A percentile compares a stretch with the other conserved stretches of the same genome.
phyloP scores from a whole-genome alignment of 2,113 vertebrate genomes.

The Onychostruthus taczanowskii region DNA sequence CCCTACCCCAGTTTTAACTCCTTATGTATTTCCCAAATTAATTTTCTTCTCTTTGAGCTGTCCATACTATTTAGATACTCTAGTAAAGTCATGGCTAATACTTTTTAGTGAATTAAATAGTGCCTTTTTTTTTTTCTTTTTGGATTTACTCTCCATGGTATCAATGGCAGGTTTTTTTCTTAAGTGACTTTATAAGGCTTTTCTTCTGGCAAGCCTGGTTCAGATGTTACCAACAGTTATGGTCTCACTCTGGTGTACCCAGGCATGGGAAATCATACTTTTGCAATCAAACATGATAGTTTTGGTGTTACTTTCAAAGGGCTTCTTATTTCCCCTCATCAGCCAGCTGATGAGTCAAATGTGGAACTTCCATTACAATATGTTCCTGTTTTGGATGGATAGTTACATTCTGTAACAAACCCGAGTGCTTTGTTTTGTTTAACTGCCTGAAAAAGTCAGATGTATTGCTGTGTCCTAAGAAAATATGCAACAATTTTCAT shows the following conservation, averaged over 20 bases:
- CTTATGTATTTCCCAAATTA: neutral
- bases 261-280: neutral
- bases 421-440: neutral
- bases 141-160: neutral
- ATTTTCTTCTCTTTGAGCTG: neutral
- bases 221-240: neutral
- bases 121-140: neutral
- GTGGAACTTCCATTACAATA: neutral
- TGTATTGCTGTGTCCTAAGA: neutral
- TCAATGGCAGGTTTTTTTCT: neutral
- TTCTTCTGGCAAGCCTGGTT: neutral
- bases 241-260: neutral
- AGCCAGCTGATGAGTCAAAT: neutral
- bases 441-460: neutral
- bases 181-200: neutral
- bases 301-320: neutral
- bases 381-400: neutral
- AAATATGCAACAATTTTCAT: neutral
- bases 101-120: neutral
- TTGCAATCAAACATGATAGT: neutral
- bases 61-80: neutral
- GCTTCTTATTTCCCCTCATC: neutral
- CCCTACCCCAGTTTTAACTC: neutral
- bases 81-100: neutral
- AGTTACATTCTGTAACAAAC: neutral